Conservation (phyloP, 2,888 invertebrate genomes). For the Orchestes rusci region DNA sequence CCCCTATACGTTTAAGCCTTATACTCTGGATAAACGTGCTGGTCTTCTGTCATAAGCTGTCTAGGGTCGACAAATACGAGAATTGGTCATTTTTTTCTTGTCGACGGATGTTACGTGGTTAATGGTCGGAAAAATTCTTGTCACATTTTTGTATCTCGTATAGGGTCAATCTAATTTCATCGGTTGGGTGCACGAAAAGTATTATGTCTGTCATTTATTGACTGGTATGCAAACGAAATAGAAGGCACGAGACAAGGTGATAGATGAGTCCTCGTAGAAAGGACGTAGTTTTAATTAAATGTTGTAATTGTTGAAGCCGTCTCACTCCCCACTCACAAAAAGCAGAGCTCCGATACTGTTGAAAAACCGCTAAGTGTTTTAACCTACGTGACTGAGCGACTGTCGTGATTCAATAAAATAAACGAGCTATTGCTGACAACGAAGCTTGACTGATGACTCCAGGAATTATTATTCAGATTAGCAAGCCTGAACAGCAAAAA, state of each 20-base stretch:
- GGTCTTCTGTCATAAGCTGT: slow-evolving; percentile 29
- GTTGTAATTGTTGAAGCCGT: slow-evolving; percentile 45
- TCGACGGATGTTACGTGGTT: slow-evolving; percentile 45
- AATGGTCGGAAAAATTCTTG: slow-evolving; percentile 43
- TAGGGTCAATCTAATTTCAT: slow-evolving; percentile 35
- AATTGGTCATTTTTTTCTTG: slow-evolving; percentile 41
- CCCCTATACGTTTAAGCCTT: not conserved
- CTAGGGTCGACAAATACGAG: slow-evolving; percentile 41
- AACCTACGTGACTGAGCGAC: slow-evolving; percentile 42
- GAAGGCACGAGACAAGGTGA: slow-evolving; percentile 41
- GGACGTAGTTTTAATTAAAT: slow-evolving; percentile 47
- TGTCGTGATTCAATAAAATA: slow-evolving; percentile 44
- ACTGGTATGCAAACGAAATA: slow-evolving; percentile 41
- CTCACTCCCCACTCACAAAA: slow-evolving; percentile 39
- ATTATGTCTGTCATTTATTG: too few relatives aligned
- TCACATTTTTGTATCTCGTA: slow-evolving; percentile 37
- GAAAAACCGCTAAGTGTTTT: slow-evolving; percentile 44
- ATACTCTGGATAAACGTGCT: not conserved
- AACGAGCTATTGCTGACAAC: slow-evolving; percentile 40
- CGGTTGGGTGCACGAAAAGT: too few relatives aligned
- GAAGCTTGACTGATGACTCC: slow-evolving; percentile 31
- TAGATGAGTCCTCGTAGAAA: slow-evolving; percentile 45
- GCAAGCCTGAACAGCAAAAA: slow-evolving; percentile 17
- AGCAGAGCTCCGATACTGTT: slow-evolving; percentile 33
- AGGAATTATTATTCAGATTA: slow-evolving; percentile 30